Evolutionary conservation across 1,140 invertebrate genomes (phyloP).

Genomic region (Parapsyche elsis): DNA sequence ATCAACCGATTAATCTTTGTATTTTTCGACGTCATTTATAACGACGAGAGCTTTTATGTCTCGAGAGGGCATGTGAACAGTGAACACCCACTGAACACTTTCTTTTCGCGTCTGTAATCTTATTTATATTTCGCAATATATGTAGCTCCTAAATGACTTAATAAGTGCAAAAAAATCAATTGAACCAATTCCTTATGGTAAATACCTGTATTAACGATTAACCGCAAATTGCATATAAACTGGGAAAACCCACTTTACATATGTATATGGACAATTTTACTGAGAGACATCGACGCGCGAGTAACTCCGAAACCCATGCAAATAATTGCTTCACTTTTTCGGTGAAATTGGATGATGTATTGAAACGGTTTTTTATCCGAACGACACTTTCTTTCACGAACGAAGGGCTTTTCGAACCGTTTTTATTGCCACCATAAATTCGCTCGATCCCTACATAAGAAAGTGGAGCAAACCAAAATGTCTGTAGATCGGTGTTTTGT

Average conservation of each 20-base stretch:
- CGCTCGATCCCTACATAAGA: neutral
- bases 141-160: neutral
- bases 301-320: no score
- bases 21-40: slow-evolving; percentile 11
- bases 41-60: neutral
- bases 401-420: neutral
- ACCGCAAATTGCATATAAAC: no score
- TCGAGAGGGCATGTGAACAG: neutral
- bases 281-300: no score
- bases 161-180: no score
- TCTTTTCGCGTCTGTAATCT: neutral
- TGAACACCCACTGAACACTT: neutral
- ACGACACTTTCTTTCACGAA: slow-evolving; percentile 21
- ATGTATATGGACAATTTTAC: no score
- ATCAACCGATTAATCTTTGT: slow-evolving; percentile 4
- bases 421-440: slow-evolving; percentile 30
- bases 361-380: neutral
- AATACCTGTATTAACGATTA: no score
- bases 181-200: no score
- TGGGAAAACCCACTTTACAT: no score
- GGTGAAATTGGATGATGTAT: slow-evolving; percentile 20
- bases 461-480: neutral
- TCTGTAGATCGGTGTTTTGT: neutral
- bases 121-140: neutral
- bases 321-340: no score